phyloP scores from a whole-genome alignment of 1,140 invertebrate species.

The Drosophila burlai region DNA sequence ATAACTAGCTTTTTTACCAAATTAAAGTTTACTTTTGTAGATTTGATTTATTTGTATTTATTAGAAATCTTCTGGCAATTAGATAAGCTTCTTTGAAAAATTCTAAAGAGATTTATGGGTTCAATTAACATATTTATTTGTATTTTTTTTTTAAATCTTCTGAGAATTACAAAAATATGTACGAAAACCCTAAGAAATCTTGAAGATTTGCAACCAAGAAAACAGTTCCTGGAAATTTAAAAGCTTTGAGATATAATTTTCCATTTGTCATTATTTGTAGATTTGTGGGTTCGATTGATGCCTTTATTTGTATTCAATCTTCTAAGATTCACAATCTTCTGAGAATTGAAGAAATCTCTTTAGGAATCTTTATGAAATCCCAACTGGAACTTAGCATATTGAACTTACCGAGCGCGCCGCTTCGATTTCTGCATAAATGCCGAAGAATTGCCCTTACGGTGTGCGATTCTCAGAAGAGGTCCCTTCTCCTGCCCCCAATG shows the following conservation, averaged over 20 bases:
- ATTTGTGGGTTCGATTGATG: conserved; percentile 10
- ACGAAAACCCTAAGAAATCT: not conserved
- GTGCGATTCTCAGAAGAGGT: conserved; percentile 31
- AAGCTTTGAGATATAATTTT: not conserved
- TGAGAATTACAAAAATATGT: not conserved
- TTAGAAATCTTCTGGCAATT: conserved; percentile 2
- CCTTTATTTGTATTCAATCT: not conserved
- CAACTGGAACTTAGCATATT: conserved; percentile 34
- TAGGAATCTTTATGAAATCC: not conserved
- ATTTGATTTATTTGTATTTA: not conserved
- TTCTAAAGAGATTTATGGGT: too few species aligned
- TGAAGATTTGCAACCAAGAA: not conserved
- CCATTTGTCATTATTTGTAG: conserved; percentile 13
- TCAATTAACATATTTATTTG: too few species aligned
- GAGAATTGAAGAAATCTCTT: not conserved
- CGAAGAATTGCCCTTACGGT: conserved; percentile 34
- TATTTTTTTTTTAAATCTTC: not conserved
- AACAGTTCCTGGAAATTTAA: not conserved
- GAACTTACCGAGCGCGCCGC: conserved; percentile 20
- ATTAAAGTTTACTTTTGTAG: not conserved
- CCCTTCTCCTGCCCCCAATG: not conserved
- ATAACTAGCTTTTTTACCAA: too few species aligned
- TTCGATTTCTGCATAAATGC: conserved; percentile 54
- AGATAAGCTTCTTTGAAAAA: not conserved
- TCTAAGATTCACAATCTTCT: conserved; percentile 5